Evolutionary conservation across 2,888 invertebrate genomes (phyloP).

Genomic region (Chalcis sispes): DNA sequence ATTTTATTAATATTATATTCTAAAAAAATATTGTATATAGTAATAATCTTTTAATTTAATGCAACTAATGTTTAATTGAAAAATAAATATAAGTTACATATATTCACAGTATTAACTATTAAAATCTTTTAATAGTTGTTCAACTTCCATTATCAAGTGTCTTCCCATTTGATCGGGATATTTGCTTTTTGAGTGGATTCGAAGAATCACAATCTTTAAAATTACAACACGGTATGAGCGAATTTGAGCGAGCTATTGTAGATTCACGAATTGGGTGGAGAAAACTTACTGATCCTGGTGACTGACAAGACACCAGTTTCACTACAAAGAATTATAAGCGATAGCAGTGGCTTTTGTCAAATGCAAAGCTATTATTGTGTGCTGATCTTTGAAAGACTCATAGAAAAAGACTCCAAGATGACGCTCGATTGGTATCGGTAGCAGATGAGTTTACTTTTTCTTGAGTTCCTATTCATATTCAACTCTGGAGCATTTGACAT

Average conservation of each 20-base stretch:
- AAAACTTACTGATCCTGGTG: slow-evolving; percentile 79
- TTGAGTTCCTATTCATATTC: slow-evolving; percentile 53
- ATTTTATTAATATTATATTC: too few species aligned
- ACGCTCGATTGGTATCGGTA: slow-evolving; percentile 74
- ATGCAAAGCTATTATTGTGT: slow-evolving; percentile 53
- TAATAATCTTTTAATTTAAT: background rate
- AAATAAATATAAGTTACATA: slow-evolving; percentile 7
- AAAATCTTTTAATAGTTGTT: slow-evolving; percentile 42
- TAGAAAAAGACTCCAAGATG: slow-evolving; percentile 69
- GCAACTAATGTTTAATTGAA: slow-evolving; percentile 32
- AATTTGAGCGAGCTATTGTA: slow-evolving; percentile 70
- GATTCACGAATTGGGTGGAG: slow-evolving; percentile 76
- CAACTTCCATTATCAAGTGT: slow-evolving; percentile 47
- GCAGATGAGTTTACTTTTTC: slow-evolving; percentile 70
- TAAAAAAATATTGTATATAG: background rate
- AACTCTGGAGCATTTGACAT: slow-evolving; percentile 52
- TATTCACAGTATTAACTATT: background rate
- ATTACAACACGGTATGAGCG: slow-evolving; percentile 72
- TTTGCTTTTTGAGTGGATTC: slow-evolving; percentile 46
- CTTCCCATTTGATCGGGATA: slow-evolving; percentile 39
- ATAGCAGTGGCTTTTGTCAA: slow-evolving; percentile 70
- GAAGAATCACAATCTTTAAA: slow-evolving; percentile 55
- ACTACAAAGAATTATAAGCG: slow-evolving; percentile 66
- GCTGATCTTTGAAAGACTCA: slow-evolving; percentile 58
- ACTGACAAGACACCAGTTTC: slow-evolving; percentile 77